Evolutionary conservation across 1,140 invertebrate species (phyloP).

Genomic region (Pseudachorutes palmiensis): DNA sequence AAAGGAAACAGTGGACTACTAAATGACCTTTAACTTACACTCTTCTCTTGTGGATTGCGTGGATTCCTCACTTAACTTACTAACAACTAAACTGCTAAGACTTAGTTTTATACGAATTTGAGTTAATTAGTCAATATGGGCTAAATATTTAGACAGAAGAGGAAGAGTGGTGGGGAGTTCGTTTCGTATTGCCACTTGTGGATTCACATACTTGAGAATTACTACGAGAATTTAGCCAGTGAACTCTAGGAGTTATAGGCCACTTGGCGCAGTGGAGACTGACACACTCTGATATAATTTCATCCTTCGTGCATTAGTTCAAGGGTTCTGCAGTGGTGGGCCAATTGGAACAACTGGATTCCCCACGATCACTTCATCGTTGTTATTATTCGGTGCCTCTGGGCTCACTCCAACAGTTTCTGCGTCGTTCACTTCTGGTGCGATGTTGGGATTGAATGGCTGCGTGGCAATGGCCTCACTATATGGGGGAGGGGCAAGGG

Average conservation of each 20-base stretch:
- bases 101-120: background rate
- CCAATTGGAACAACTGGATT: background rate
- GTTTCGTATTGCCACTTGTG: too few relatives aligned
- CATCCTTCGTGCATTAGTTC: too few relatives aligned
- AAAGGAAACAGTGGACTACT: too few relatives aligned
- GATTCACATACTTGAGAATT: too few relatives aligned
- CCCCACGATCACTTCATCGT: background rate
- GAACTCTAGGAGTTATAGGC: too few relatives aligned
- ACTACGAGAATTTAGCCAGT: too few relatives aligned
- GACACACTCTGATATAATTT: too few relatives aligned
- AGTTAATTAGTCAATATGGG: background rate
- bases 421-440: background rate
- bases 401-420: background rate
- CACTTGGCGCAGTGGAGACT: too few relatives aligned
- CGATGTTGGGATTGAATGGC: conserved; percentile 3
- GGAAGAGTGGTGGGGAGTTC: background rate
- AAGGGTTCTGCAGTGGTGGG: too few relatives aligned
- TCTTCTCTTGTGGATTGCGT: too few relatives aligned
- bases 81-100: background rate
- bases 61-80: background rate
- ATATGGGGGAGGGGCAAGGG: conserved; percentile 20
- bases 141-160: background rate
- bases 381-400: background rate
- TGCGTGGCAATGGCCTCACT: conserved; percentile 19
- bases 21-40: too few relatives aligned